These are phyloP conservation scores for Paraplagusia blochii DNA, from an alignment of 2,113 vertebrate genomes.

Conservation along the genomic window DNA sequence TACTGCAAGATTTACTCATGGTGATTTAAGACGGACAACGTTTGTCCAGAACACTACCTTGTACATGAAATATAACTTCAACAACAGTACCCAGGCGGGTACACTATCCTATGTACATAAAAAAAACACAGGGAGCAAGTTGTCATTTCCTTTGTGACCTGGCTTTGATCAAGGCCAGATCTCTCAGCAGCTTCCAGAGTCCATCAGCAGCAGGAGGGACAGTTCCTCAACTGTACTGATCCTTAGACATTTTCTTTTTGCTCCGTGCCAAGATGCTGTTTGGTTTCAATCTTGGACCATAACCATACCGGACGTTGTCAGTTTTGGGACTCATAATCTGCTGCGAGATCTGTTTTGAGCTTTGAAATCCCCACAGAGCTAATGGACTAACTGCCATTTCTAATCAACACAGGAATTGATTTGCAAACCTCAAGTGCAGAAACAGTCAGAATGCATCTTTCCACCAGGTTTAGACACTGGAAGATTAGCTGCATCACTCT, in stretches of 20 bases:
- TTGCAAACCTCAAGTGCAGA: slow-evolving; percentile 39
- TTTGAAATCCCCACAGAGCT: slow-evolving; percentile 61
- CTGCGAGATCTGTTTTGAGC: slow-evolving; percentile 46
- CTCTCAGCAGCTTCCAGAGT: slow-evolving; percentile 41
- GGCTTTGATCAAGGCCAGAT: slow-evolving; percentile 63
- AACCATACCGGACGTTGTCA: slow-evolving; percentile 58
- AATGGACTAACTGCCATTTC: slow-evolving; percentile 70
- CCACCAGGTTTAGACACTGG: slow-evolving; percentile 24
- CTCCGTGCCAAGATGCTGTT: slow-evolving; percentile 65
- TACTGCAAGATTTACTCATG: slow-evolving; percentile 2
- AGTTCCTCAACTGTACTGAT: slow-evolving; percentile 53
- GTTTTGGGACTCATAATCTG: slow-evolving; percentile 60
- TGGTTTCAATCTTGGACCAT: slow-evolving; percentile 63
- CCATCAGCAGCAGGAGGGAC: slow-evolving; percentile 39
- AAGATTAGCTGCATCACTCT: slow-evolving; percentile 31
- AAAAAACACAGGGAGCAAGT: slow-evolving; percentile 30
- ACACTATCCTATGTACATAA: slow-evolving; percentile 27
- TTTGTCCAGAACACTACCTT: slow-evolving; percentile 18
- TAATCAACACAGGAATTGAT: slow-evolving; percentile 59
- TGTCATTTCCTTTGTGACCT: slow-evolving; percentile 47
- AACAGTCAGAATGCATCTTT: slow-evolving; percentile 27
- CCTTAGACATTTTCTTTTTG: slow-evolving; percentile 56
- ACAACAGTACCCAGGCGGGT: slow-evolving; percentile 9
- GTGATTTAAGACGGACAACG: slow-evolving; percentile 9
- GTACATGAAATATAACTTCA: slow-evolving; percentile 30